These are phyloP conservation scores for Drosophila limbata DNA, from an alignment of 2,888 invertebrate species.

Conservation along the genomic window DNA sequence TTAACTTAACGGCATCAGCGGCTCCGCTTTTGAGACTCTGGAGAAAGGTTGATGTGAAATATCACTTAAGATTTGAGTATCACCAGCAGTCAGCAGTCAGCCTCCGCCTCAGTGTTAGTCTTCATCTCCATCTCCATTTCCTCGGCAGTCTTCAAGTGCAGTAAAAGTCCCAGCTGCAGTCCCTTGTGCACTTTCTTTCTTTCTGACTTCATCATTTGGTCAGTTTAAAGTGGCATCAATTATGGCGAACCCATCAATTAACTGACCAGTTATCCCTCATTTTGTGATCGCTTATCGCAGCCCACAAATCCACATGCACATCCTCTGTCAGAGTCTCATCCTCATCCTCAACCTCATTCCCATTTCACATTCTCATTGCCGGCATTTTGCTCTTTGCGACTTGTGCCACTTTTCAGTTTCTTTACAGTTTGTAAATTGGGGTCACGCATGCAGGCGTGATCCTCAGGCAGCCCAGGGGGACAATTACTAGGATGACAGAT, in stretches of 20 bases:
- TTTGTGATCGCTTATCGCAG: constrained; percentile 75
- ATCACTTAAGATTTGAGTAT: constrained; percentile 69
- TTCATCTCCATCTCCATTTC: constrained; percentile 20
- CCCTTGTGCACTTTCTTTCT: constrained; percentile 74
- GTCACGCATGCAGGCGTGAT: constrained; percentile 68
- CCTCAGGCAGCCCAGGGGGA: constrained; percentile 11
- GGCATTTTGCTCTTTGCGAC: constrained; percentile 52
- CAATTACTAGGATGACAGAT: constrained; percentile 45
- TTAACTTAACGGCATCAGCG: too few relatives aligned
- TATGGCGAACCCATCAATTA: constrained; percentile 77
- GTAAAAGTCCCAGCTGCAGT: constrained; percentile 20
- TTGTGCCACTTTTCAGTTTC: constrained; percentile 56
- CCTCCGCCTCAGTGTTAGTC: constrained; percentile 7
- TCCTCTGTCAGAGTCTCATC: constrained; percentile 35
- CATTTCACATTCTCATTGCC: constrained; percentile 31
- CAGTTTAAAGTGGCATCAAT: constrained; percentile 78
- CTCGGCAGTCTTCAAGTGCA: constrained; percentile 14
- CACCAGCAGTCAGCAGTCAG: constrained; percentile 58
- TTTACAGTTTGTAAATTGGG: constrained; percentile 49
- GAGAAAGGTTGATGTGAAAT: constrained; percentile 77
- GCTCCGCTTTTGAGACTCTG: constrained; percentile 48
- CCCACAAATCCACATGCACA: constrained; percentile 58
- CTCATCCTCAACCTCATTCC: constrained; percentile 33
- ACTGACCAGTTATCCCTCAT: constrained; percentile 79
- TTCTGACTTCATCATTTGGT: constrained; percentile 55